phyloP scores from a whole-genome alignment of 2,797 vertebrate species.

The Clarias laeviceps region DNA sequence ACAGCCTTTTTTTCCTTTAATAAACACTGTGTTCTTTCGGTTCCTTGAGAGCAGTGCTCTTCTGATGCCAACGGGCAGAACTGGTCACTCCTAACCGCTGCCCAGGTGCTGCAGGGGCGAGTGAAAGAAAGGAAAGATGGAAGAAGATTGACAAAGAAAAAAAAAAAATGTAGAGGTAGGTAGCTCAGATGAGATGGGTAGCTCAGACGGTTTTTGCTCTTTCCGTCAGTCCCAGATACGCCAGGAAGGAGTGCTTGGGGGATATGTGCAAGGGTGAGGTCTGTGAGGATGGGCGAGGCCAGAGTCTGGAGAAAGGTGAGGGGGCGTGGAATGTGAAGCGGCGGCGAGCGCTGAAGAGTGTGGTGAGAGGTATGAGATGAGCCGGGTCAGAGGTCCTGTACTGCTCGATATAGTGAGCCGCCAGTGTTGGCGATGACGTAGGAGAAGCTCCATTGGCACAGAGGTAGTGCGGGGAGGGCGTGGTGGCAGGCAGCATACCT shows the following conservation, averaged over 20 bases:
- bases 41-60: slow-evolving; percentile 86
- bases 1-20: slow-evolving; percentile 82
- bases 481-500: slow-evolving; percentile 68
- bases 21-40: slow-evolving; percentile 71
- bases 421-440: slow-evolving; percentile 77
- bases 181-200: slow-evolving; percentile 33
- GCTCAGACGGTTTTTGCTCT: slow-evolving; percentile 92
- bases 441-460: slow-evolving; percentile 78
- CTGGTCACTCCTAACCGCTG: slow-evolving; percentile 28
- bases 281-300: slow-evolving; percentile 79
- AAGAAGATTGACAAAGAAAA: slow-evolving; percentile 32
- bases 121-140: slow-evolving; percentile 37
- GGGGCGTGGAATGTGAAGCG: slow-evolving; percentile 92
- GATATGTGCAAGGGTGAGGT: slow-evolving; percentile 82
- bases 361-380: slow-evolving; percentile 97
- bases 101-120: slow-evolving; percentile 57
- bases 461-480: slow-evolving; percentile 72
- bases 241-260: slow-evolving; percentile 98
- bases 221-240: slow-evolving; percentile 96
- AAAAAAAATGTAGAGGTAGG: slow-evolving; percentile 52
- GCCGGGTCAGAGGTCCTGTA: slow-evolving; percentile 93
- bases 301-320: slow-evolving; percentile 83
- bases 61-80: slow-evolving; percentile 58
- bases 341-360: slow-evolving; percentile 91
- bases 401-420: slow-evolving; percentile 83